Percentiles rank a stretch among this genome's conserved stretches.
Evolutionary conservation across 1,140 invertebrate species (phyloP).

Genomic region (Himalopsyche phryganea): DNA sequence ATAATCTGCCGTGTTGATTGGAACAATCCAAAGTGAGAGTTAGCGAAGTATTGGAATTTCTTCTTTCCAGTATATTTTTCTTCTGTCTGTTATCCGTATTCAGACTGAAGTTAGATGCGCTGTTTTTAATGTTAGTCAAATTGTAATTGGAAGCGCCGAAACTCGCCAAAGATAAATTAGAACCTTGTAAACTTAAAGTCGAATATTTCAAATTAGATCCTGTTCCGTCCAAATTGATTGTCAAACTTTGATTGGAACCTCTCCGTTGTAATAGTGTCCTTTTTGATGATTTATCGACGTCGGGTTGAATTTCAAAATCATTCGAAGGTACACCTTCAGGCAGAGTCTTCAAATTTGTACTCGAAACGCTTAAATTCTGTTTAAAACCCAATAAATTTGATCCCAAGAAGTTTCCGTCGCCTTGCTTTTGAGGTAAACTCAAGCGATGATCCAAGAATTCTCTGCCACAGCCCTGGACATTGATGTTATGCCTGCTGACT

Average conservation of each 20-base stretch:
- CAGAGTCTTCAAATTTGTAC: constrained; percentile 61
- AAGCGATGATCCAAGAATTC: constrained; percentile 18
- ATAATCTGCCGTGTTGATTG: constrained; percentile 18
- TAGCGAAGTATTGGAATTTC: constrained; percentile 84
- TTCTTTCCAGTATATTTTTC: constrained; percentile 68
- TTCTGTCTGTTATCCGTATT: constrained; percentile 48
- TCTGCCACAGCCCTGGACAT: not conserved
- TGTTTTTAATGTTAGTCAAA: constrained; percentile 45
- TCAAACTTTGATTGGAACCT: constrained; percentile 40
- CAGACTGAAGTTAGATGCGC: constrained; percentile 50
- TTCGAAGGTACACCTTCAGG: constrained; percentile 64
- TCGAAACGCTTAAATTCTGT: constrained; percentile 55
- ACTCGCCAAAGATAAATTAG: constrained; percentile 48
- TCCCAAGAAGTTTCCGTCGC: constrained; percentile 37
- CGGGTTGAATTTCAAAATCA: constrained; percentile 53
- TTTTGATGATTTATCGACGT: constrained; percentile 44
- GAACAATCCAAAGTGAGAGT: constrained; percentile 57
- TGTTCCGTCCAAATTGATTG: constrained; percentile 30
- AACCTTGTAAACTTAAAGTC: constrained; percentile 42
- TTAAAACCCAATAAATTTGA: constrained; percentile 51
- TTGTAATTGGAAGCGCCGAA: constrained; percentile 49
- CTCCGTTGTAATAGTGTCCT: constrained; percentile 41
- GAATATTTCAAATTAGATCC: constrained; percentile 32
- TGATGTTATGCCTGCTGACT: no score
- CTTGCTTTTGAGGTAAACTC: constrained; percentile 16